phyloP scores from a whole-genome alignment of 2,888 invertebrate species.

The Deilephila elpenor region DNA sequence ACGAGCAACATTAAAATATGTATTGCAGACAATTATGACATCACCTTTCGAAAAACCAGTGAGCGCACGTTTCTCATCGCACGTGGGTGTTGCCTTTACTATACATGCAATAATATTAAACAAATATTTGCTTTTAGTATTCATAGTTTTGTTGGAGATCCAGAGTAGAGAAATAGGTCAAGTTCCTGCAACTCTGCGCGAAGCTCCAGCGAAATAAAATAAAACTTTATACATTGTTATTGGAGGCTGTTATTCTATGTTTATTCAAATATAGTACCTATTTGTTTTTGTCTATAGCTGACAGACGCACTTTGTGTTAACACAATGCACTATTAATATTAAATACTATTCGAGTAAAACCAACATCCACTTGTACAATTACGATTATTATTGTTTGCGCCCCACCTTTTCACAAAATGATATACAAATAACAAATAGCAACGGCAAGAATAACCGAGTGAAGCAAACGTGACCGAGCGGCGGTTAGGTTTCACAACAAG shows the following conservation, averaged over 20 bases:
- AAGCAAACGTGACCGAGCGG: slow-evolving; percentile 65
- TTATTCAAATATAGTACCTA: no score
- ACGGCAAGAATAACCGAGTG: slow-evolving; percentile 32
- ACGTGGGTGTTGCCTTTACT: slow-evolving; percentile 33
- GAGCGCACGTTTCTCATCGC: slow-evolving; percentile 31
- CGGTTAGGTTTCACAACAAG: slow-evolving; percentile 72
- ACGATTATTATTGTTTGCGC: neutral
- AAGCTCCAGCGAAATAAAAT: no score
- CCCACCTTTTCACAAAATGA: neutral
- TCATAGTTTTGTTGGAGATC: neutral
- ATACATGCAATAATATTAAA: slow-evolving; percentile 33
- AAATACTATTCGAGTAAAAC: no score
- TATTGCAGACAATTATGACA: slow-evolving; percentile 33
- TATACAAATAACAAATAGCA: slow-evolving; percentile 6
- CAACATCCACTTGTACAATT: no score
- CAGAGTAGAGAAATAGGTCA: no score
- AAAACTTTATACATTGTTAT: no score
- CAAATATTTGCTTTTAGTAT: slow-evolving; percentile 11
- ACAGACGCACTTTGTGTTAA: no score
- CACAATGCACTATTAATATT: no score
- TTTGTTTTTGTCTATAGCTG: no score
- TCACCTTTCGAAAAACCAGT: slow-evolving; percentile 35
- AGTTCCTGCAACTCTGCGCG: no score
- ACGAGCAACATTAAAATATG: neutral
- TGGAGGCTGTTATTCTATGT: no score